Percentiles rank a stretch among this genome's conserved stretches.
Conservation (phyloP, 2,113 vertebrate species). For the Austrofundulus limnaeus region DNA sequence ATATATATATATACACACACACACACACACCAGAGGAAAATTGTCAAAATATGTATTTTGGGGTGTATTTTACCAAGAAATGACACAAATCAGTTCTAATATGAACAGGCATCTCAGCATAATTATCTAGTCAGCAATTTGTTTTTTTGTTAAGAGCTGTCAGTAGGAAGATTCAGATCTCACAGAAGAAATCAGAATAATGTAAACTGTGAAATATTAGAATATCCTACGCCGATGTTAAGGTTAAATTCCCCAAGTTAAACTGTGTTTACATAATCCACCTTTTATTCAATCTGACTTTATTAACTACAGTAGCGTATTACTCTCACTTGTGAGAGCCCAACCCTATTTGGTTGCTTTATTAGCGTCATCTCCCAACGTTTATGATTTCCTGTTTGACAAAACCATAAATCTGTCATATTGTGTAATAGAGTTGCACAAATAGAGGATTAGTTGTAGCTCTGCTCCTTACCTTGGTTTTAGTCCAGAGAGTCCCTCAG, state of each 20-base stretch:
- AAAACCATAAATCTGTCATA: constrained; percentile 7
- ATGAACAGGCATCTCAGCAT: constrained; percentile 46
- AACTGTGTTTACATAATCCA: background rate
- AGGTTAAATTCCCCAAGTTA: constrained; percentile 7
- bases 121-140: constrained; percentile 47
- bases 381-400: constrained; percentile 7
- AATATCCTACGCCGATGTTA: too few species aligned
- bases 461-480: constrained; percentile 75
- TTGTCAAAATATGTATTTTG: background rate
- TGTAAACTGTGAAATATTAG: constrained; percentile 13
- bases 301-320: too few species aligned
- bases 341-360: background rate
- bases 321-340: background rate
- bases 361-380: constrained; percentile 11
- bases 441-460: constrained; percentile 24
- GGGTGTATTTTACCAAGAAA: constrained; percentile 7
- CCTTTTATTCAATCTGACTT: background rate
- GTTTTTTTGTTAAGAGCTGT: constrained; percentile 35
- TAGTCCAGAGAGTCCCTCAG: constrained; percentile 80
- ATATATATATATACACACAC: too few species aligned
- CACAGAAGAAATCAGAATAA: constrained; percentile 34
- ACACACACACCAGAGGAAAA: constrained; percentile 8
- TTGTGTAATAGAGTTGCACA: constrained; percentile 33
- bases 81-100: constrained; percentile 48
- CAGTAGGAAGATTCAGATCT: constrained; percentile 34